Base-by-base conservation (phyloP, 1,140 invertebrate genomes). In the Amyelois transitella region DNA sequence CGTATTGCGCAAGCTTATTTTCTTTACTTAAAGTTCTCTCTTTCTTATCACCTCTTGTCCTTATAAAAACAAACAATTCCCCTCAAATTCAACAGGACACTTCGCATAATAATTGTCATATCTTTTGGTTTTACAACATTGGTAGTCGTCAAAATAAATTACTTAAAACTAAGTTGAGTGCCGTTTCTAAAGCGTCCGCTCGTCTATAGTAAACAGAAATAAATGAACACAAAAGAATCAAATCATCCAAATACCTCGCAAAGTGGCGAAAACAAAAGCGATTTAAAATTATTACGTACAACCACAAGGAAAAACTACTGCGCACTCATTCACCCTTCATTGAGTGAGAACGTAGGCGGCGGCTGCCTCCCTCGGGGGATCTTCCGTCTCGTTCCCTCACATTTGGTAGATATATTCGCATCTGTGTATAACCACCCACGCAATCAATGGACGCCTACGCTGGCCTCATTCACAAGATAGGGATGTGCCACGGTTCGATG, bases 391-490 rank as follows among this genome's bases (percentile, higher is more conserved):
- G 8, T 62, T 61, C 57, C 8, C 53, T 14, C 61, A 7, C 12
- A 10, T 7, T n/a, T 1, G 3, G 6, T 3, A 2, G 4, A 6
- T n/a, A 19, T 43, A 21, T 43, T 8, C 0, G 48, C 18, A 2
- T 66, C 64, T 24, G 51, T 24, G 18, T 55, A 51, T 20, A 17
- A 43, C 51, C 69, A 60, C 67, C 75, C 62, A 77, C 74, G 69
- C 69, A 28, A 59, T 52, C 75, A 72, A 73, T 75, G 50, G 69
- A 44, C 71, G 54, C 77, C 75, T 64, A 77, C 75, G 66, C 63
- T 21, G 50, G 22, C 55, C 57, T 57, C 70, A 74, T 76, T 79
- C 72, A 77, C 45, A 43, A n/a, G 50, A 44, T 55, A 66, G 63
- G 53, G 66, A 62, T 62, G 62, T 60, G 43, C 53, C n/a, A 28